phyloP scores from a whole-genome alignment of 2,888 invertebrate species.

The Pyrochroa serraticornis region DNA sequence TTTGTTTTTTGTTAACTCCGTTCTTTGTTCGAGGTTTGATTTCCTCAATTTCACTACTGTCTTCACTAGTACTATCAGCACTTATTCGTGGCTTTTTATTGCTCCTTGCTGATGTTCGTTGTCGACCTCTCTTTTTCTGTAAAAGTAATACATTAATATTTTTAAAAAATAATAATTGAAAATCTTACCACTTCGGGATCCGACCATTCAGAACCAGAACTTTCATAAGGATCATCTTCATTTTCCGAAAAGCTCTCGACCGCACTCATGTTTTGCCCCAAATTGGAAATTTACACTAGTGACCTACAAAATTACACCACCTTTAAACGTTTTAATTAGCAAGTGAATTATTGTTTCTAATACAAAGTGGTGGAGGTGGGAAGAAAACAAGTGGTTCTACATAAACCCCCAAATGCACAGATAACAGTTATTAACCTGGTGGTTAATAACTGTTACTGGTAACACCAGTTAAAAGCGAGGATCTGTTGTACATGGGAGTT shows the following conservation, averaged over 20 bases:
- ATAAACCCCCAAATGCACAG: too few species aligned
- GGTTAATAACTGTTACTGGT: too few species aligned
- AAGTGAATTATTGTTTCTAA: too few species aligned
- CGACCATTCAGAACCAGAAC: conserved; percentile 54
- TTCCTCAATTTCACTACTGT: conserved; percentile 37
- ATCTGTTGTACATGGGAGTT: too few species aligned
- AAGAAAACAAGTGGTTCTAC: too few species aligned
- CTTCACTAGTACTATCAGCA: conserved; percentile 32
- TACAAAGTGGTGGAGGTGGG: too few species aligned
- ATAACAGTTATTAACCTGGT: too few species aligned
- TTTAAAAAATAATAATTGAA: conserved; percentile 6
- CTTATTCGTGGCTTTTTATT: conserved; percentile 49
- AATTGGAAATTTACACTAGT: too few species aligned
- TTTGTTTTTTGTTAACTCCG: conserved; percentile 40
- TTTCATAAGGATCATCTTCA: conserved; percentile 55
- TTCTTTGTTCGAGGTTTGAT: conserved; percentile 36
- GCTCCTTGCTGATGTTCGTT: conserved; percentile 43
- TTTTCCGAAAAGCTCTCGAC: conserved; percentile 45
- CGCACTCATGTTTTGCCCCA: too few species aligned
- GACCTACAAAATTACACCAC: too few species aligned
- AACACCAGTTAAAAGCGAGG: too few species aligned
- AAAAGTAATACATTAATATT: not conserved
- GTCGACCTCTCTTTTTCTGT: conserved; percentile 42
- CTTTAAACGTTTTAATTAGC: too few species aligned
- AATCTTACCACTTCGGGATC: conserved; percentile 14